phyloP scores from a whole-genome alignment of 2,113 vertebrate genomes.

The Ammodytes dubius region DNA sequence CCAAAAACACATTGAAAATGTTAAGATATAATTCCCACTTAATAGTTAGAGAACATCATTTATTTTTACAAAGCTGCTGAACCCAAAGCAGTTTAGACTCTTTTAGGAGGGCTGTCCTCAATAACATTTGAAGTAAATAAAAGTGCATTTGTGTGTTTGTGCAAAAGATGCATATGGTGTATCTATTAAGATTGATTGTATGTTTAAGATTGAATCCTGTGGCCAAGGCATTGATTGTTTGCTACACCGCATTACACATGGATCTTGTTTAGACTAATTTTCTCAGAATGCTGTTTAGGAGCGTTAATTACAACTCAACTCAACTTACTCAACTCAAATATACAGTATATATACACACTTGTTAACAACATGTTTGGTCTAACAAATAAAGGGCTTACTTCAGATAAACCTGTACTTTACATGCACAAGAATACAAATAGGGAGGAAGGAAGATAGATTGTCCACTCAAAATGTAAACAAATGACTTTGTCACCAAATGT shows the following conservation, averaged over 20 bases:
- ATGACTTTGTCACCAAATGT: conserved; percentile 16
- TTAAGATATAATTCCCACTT: conserved; percentile 20
- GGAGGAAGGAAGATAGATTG: conserved; percentile 34
- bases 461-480: conserved; percentile 8
- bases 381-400: background rate
- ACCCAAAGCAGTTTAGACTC: background rate
- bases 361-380: background rate
- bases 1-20: conserved; percentile 36
- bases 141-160: background rate
- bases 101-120: too few species aligned
- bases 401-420: background rate
- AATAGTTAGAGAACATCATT: background rate
- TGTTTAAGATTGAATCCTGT: conserved; percentile 7
- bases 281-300: conserved; percentile 46
- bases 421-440: background rate
- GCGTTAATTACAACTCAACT: conserved; percentile 46
- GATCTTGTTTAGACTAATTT: conserved; percentile 43
- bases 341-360: background rate
- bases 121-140: background rate
- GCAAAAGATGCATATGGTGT: background rate
- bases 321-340: too few species aligned
- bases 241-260: conserved; percentile 53
- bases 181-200: conserved; percentile 2
- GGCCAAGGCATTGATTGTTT: conserved; percentile 42
- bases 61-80: background rate